A percentile compares a stretch with the other conserved stretches of the same genome.
These are phyloP conservation scores for Tachysurus vachellii DNA, from an alignment of 2,113 vertebrate genomes.

Conservation along the genomic window DNA sequence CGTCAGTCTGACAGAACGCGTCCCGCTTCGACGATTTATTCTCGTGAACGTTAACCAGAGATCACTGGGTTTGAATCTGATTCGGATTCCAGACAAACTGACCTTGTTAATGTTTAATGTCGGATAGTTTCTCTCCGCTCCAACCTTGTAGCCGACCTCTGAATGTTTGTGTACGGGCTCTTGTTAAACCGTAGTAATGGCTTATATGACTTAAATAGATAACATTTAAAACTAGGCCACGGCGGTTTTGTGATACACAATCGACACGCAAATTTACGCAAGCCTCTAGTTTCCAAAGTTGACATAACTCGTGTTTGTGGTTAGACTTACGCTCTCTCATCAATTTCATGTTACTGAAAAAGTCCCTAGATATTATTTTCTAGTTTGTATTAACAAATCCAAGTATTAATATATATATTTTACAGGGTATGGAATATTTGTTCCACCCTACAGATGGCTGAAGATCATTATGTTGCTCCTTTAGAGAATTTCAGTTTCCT, in stretches of 20 bases:
- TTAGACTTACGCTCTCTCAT: neutral
- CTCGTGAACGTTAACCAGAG: neutral
- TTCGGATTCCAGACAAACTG: neutral
- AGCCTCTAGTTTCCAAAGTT: neutral
- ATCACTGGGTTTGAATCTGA: neutral
- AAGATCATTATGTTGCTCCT: neutral
- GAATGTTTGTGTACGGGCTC: conserved; percentile 3
- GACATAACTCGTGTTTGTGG: neutral
- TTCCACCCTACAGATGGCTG: neutral
- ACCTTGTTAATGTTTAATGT: conserved; percentile 29
- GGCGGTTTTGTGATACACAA: neutral
- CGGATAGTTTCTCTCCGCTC: neutral
- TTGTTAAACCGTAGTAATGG: conserved; percentile 32
- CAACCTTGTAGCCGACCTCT: neutral
- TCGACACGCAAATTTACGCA: neutral
- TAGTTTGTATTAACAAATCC: no score
- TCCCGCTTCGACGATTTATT: neutral
- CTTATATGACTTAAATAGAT: neutral
- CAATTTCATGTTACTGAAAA: neutral
- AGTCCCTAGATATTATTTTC: neutral
- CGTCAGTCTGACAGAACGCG: neutral
- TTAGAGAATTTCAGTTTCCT: conserved; percentile 10
- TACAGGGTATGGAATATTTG: neutral
- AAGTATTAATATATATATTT: no score
- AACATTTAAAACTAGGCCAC: neutral